These are phyloP conservation scores for Petrocephalus zakoni DNA, from an alignment of 2,113 vertebrate species.

Conservation along the genomic window DNA sequence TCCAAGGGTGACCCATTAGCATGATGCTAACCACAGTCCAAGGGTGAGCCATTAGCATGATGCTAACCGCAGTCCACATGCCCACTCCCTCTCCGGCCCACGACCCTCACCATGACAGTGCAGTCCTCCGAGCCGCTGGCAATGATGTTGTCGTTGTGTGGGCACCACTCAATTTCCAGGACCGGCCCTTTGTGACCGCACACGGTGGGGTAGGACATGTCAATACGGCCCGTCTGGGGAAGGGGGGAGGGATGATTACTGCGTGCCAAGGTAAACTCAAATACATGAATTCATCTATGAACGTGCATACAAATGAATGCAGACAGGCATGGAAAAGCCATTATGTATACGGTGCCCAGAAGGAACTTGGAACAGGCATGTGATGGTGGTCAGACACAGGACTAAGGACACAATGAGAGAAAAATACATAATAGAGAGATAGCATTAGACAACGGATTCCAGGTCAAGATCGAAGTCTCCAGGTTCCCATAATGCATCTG, in stretches of 20 bases:
- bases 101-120: constrained; percentile 69
- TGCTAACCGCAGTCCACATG: not conserved
- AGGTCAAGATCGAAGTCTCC: not conserved
- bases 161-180: constrained; percentile 83
- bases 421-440: not conserved
- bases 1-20: too few relatives aligned
- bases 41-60: not conserved
- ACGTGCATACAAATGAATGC: not conserved
- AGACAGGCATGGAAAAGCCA: not conserved
- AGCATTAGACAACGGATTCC: not conserved
- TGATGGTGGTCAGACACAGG: not conserved
- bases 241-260: not conserved
- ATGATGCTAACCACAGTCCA: not conserved
- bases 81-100: not conserved
- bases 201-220: constrained; percentile 74
- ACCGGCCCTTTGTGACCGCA: constrained; percentile 83
- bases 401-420: not conserved
- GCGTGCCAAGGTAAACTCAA: not conserved
- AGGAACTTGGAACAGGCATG: not conserved
- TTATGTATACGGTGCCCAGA: not conserved
- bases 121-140: constrained; percentile 86
- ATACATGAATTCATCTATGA: not conserved
- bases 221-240: constrained; percentile 74
- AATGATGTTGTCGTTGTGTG: constrained; percentile 84
- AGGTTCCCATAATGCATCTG: not conserved